Evolutionary conservation across 2,113 vertebrate species (phyloP).

Genomic region (Acanthisitta chloris): DNA sequence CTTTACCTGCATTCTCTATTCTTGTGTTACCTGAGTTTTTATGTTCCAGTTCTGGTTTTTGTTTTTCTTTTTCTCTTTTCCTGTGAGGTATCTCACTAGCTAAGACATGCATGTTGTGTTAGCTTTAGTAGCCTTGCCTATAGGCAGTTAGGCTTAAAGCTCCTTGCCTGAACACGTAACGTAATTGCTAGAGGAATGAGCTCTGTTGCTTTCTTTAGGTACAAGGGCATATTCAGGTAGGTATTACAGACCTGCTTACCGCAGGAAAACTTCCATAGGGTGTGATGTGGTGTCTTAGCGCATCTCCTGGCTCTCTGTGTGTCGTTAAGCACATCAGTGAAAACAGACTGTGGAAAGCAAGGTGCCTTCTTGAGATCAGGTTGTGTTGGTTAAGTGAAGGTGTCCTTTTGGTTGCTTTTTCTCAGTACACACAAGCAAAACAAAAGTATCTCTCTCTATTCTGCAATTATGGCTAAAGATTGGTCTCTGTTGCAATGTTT

Average conservation of each 20-base stretch:
- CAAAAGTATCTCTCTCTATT: neutral
- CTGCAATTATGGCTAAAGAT: fast-evolving
- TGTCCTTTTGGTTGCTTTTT: neutral
- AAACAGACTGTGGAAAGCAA: neutral
- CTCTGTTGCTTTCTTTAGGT: neutral
- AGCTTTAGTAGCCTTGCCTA: neutral
- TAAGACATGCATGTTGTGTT: fast-evolving
- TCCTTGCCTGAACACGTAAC: neutral
- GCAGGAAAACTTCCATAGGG: neutral
- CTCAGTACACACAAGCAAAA: fast-evolving
- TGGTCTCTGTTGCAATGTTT: neutral
- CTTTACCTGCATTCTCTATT: fast-evolving
- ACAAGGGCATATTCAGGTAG: neutral
- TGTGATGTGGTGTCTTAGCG: neutral
- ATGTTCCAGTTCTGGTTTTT: neutral
- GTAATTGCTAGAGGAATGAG: neutral
- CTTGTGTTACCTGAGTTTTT: neutral
- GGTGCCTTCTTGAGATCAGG: neutral
- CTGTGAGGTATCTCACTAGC: fast-evolving
- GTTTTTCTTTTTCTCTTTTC: no score
- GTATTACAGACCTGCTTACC: neutral
- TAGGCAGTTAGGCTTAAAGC: neutral
- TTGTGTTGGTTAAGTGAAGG: neutral
- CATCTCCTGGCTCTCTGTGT: fast-evolving
- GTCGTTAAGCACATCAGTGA: fast-evolving